Conservation (phyloP, 2,113 vertebrate genomes). For the Micronycteris hirsuta region DNA sequence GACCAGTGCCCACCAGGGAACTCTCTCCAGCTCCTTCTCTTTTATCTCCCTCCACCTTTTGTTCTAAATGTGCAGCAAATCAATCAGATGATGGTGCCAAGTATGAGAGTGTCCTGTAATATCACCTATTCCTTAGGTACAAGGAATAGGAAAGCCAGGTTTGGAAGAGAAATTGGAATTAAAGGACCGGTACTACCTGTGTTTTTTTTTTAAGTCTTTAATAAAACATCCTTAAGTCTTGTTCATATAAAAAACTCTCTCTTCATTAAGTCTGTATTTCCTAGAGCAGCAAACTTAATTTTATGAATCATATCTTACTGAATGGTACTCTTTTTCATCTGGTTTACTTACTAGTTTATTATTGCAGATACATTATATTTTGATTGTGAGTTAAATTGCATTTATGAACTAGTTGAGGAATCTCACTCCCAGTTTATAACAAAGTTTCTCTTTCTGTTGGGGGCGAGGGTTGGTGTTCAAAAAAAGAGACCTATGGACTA, state of each 20-base stretch:
- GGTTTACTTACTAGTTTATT: not conserved
- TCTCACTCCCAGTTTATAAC: not conserved
- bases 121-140: too few relatives aligned
- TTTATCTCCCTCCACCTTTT: not conserved
- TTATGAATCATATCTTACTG: slow-evolving; percentile 15
- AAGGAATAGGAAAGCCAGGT: not conserved
- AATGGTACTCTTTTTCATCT: not conserved
- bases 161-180: not conserved
- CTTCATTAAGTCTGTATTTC: not conserved
- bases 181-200: not conserved
- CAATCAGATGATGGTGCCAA: not conserved
- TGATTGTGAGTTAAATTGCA: slow-evolving; percentile 19
- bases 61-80: not conserved
- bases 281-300: slow-evolving; percentile 6
- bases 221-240: not conserved
- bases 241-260: not conserved
- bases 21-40: not conserved
- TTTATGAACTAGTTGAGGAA: not conserved
- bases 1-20: rapidly evolving
- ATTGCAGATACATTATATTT: not conserved
- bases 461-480: not conserved
- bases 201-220: not conserved
- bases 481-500: not conserved
- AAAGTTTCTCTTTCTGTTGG: not conserved
- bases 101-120: not conserved